These are phyloP conservation scores for Oscheius sp. DNA, from an alignment of 1,140 invertebrate species.

Conservation along the genomic window DNA sequence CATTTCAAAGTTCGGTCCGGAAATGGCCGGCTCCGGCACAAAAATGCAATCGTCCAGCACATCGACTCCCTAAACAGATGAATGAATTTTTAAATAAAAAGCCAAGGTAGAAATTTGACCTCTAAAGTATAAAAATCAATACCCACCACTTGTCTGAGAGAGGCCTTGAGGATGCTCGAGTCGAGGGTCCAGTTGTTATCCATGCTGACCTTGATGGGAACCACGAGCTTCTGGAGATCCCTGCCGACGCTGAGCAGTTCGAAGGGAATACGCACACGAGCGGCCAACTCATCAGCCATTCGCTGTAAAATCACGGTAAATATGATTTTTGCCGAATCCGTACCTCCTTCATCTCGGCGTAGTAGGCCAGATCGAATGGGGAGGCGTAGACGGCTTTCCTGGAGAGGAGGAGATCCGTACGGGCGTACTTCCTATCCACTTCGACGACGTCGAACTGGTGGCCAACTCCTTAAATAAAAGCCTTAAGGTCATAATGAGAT, in stretches of 20 bases:
- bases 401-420: slow-evolving; percentile 48
- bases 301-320: slow-evolving; percentile 36
- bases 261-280: slow-evolving; percentile 51
- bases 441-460: slow-evolving; percentile 58
- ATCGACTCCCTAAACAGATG: slow-evolving; percentile 49
- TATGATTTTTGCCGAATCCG: neutral
- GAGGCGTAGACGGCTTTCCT: slow-evolving; percentile 57
- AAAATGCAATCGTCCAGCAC: slow-evolving; percentile 38
- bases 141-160: slow-evolving; percentile 38
- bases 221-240: slow-evolving; percentile 43
- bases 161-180: slow-evolving; percentile 42
- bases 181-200: slow-evolving; percentile 52
- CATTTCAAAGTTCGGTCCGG: slow-evolving; percentile 52
- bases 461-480: slow-evolving; percentile 48
- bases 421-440: slow-evolving; percentile 42
- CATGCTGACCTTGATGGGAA: slow-evolving; percentile 56
- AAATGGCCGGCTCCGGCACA: slow-evolving; percentile 35
- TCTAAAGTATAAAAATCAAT: slow-evolving; percentile 20
- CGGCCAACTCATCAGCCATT: slow-evolving; percentile 51
- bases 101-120: neutral
- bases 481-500: neutral
- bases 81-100: neutral
- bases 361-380: slow-evolving; percentile 59
- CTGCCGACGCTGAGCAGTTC: slow-evolving; percentile 44
- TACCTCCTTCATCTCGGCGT: slow-evolving; percentile 55